A percentile compares a stretch with the other conserved stretches of the same genome.
phyloP scores from a whole-genome alignment of 2,113 vertebrate genomes.

The Marmota monax region DNA sequence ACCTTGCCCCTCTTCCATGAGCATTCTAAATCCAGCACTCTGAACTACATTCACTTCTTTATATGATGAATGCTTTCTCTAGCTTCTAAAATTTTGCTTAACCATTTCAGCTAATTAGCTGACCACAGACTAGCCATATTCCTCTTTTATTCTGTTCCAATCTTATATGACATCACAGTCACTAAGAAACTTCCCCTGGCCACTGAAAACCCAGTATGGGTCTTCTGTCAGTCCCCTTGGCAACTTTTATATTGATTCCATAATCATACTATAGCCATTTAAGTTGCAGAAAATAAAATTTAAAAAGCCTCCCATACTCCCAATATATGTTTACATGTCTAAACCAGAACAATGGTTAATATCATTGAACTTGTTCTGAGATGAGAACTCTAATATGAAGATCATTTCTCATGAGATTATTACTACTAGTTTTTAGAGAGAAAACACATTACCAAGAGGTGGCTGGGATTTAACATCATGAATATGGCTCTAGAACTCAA shows the following conservation, averaged over 20 bases:
- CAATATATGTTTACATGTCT: neutral
- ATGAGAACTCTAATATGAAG: neutral
- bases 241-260: neutral
- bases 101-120: neutral
- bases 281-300: neutral
- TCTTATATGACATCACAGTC: neutral
- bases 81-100: constrained; percentile 12
- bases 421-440: neutral
- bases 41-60: neutral
- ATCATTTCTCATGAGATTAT: neutral
- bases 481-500: neutral
- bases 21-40: neutral
- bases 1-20: neutral
- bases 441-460: neutral
- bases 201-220: neutral
- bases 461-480: neutral
- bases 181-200: neutral
- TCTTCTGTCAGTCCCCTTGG: neutral
- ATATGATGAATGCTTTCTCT: neutral
- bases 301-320: neutral
- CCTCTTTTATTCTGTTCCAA: neutral
- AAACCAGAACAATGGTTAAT: neutral
- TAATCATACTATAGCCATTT: neutral
- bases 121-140: neutral
- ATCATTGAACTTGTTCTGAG: constrained; percentile 1